A percentile compares a stretch with the other conserved stretches of the same genome.
Evolutionary conservation across 2,113 vertebrate genomes (phyloP).

Genomic region (Neopipo cinnamomea): DNA sequence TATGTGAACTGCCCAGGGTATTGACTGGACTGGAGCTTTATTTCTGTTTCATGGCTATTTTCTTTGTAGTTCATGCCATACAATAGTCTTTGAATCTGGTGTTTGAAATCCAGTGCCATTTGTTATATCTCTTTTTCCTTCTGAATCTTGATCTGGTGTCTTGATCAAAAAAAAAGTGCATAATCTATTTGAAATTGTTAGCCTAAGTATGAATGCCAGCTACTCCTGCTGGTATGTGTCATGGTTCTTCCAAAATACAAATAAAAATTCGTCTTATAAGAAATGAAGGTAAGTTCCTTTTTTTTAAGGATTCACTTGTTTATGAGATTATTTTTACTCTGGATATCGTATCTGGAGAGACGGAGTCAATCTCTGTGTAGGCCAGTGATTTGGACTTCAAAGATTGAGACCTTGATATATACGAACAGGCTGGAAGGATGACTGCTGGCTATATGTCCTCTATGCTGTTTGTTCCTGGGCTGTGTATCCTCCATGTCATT

Average conservation of each 20-base stretch:
- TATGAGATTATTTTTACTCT: not conserved
- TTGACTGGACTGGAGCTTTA: not conserved
- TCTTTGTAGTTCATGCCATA: not conserved
- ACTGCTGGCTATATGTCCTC: not conserved
- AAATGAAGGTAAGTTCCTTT: not conserved
- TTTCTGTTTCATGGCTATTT: not conserved
- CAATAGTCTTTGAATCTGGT: not conserved
- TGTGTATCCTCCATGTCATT: not conserved
- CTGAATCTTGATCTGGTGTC: not conserved
- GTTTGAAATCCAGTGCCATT: not conserved
- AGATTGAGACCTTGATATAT: not conserved
- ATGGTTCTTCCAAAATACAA: not conserved
- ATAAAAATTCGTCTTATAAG: not conserved
- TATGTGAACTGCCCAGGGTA: not conserved
- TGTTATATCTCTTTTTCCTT: not conserved
- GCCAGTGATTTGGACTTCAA: not conserved
- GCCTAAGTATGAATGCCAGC: not conserved
- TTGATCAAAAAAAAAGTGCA: not conserved
- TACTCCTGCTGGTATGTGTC: not conserved
- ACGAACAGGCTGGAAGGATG: not conserved
- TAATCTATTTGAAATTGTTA: not conserved
- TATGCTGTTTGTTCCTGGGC: not conserved
- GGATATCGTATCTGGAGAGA: not conserved
- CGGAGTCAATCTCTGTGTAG: not conserved
- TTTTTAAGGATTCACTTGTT: not conserved